Evolutionary conservation across 2,797 vertebrate species (phyloP).

Genomic region (Poliocrania exsul): DNA sequence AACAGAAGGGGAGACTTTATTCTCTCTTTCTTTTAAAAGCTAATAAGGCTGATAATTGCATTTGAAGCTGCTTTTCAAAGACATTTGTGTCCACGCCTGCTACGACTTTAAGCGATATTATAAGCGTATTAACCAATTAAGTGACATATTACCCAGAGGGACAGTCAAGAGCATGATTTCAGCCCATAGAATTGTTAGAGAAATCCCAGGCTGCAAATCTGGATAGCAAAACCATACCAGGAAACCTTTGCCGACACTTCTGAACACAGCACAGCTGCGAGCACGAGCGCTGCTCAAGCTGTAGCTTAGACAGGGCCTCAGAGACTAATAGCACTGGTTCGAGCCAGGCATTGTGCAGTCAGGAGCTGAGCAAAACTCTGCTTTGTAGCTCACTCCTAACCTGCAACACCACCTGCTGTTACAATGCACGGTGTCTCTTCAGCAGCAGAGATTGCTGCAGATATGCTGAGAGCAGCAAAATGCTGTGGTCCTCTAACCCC

Average conservation of each 20-base stretch:
- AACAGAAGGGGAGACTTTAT: not conserved
- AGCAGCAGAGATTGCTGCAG: not conserved
- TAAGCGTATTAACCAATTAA: conserved; percentile 52
- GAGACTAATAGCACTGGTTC: not conserved
- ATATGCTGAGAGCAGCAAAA: not conserved
- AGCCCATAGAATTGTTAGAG: not conserved
- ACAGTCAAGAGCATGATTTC: conserved; percentile 12
- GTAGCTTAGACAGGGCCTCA: not conserved
- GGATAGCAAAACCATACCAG: not conserved
- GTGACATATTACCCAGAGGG: conserved; percentile 46
- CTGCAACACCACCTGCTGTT: conserved; percentile 73
- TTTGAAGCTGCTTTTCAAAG: conserved; percentile 51
- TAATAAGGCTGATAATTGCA: conserved; percentile 5
- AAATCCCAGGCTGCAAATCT: conserved; percentile 45
- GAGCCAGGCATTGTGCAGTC: conserved; percentile 33
- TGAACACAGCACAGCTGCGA: conserved; percentile 25
- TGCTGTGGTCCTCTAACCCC: not conserved
- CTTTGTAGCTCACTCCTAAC: conserved; percentile 49
- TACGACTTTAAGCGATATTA: not conserved
- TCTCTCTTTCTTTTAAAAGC: conserved; percentile 3
- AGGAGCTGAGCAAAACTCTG: not conserved
- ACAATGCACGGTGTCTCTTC: not conserved
- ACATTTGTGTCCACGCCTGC: not conserved
- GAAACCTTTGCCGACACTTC: not conserved
- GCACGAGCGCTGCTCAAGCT: not conserved